Conservation (phyloP, 2,797 vertebrate species). For the Myotis vivesi region DNA sequence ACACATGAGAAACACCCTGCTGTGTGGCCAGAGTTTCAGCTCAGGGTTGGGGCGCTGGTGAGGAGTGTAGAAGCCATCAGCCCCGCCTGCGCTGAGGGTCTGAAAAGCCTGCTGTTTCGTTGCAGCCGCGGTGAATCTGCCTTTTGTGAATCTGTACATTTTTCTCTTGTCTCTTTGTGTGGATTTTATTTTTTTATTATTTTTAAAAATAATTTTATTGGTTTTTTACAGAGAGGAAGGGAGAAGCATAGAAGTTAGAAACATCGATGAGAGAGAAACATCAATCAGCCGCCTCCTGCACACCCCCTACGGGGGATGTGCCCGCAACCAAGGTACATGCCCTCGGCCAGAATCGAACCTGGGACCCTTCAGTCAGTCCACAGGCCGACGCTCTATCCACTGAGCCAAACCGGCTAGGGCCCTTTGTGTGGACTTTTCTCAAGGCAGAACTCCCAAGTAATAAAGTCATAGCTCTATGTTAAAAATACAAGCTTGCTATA, state of each 20-base stretch:
- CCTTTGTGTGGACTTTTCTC: neutral
- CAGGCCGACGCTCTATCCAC: no score
- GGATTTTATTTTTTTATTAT: neutral
- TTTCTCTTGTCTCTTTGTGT: neutral
- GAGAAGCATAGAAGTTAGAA: no score
- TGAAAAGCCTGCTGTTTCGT: neutral
- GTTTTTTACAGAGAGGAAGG: no score
- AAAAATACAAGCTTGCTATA: neutral
- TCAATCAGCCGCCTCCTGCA: no score
- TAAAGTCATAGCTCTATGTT: neutral
- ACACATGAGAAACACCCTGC: neutral
- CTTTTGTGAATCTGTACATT: neutral
- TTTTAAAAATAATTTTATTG: no score
- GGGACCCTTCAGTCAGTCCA: no score
- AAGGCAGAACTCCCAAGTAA: neutral
- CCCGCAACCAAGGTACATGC: no score
- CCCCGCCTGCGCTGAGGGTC: neutral
- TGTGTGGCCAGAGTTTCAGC: neutral
- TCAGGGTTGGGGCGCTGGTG: neutral
- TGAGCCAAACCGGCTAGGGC: no score
- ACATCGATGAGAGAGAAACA: no score
- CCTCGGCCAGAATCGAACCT: no score
- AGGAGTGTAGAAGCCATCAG: neutral
- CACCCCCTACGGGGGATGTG: no score
- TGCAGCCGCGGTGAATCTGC: neutral